A percentile compares a stretch with the other conserved stretches of the same genome.
Evolutionary conservation across 1,140 invertebrate genomes (phyloP).

Genomic region (Mactra quadrangularis): DNA sequence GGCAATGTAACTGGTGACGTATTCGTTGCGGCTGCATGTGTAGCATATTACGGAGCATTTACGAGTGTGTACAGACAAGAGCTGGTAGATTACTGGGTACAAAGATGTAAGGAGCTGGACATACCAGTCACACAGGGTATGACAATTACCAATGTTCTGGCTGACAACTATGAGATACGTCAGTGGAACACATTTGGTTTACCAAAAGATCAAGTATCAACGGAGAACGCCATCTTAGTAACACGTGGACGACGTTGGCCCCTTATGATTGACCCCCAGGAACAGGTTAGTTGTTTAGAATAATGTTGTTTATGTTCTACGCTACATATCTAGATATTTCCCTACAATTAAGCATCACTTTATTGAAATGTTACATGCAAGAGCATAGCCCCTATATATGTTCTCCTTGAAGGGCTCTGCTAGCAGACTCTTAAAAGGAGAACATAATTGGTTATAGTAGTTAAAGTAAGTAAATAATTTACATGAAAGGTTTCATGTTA

Average conservation of each 20-base stretch:
- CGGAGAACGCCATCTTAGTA: slow-evolving; percentile 94
- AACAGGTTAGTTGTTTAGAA: slow-evolving; percentile 90
- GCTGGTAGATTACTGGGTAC: slow-evolving; percentile 76
- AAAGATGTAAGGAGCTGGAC: slow-evolving; percentile 77
- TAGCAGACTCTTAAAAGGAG: no score
- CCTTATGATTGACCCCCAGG: slow-evolving; percentile 95
- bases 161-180: slow-evolving; percentile 92
- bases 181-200: slow-evolving; percentile 93
- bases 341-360: no score
- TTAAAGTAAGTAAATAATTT: no score
- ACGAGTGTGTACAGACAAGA: slow-evolving; percentile 80
- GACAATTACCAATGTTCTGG: slow-evolving; percentile 89
- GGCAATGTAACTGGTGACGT: slow-evolving; percentile 84
- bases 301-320: no score
- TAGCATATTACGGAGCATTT: slow-evolving; percentile 84
- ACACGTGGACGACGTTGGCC: slow-evolving; percentile 92
- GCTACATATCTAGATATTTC: no score
- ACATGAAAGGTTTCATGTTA: no score
- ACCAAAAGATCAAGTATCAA: slow-evolving; percentile 92
- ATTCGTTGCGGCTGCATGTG: slow-evolving; percentile 83
- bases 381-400: no score
- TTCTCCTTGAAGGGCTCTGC: no score
- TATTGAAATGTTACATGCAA: no score
- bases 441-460: no score
- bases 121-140: slow-evolving; percentile 83